phyloP scores from a whole-genome alignment of 2,888 invertebrate species.

The Tribolium freemani region DNA sequence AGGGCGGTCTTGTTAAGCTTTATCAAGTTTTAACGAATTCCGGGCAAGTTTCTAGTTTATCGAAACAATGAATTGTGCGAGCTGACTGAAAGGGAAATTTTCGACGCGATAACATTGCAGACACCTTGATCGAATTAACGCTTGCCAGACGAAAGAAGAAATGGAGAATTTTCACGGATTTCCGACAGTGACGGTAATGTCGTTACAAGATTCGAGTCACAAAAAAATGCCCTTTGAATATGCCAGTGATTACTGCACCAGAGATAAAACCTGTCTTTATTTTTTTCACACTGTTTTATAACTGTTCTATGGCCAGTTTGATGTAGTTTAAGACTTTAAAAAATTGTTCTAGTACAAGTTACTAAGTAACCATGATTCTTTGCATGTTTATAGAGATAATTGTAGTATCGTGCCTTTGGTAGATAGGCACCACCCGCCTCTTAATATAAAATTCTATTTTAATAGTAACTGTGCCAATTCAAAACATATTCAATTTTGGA shows the following conservation, averaged over 20 bases:
- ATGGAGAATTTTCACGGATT: background rate
- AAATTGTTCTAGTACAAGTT: too few relatives aligned
- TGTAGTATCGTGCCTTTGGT: too few relatives aligned
- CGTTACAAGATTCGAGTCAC: background rate
- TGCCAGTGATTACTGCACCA: background rate
- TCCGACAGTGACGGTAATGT: background rate
- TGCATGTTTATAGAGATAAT: too few relatives aligned
- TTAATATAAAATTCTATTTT: too few relatives aligned
- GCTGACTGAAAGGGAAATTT: constrained; percentile 5
- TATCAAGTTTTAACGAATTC: constrained; percentile 31
- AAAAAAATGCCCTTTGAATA: background rate
- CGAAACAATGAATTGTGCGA: constrained; percentile 27
- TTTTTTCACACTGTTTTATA: background rate
- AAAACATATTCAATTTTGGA: too few relatives aligned
- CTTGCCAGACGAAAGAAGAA: background rate
- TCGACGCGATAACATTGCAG: constrained; percentile 14
- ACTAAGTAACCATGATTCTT: too few relatives aligned
- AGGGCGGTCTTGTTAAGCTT: constrained; percentile 20
- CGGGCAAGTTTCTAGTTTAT: constrained; percentile 25
- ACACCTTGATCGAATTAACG: background rate
- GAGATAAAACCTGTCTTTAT: background rate
- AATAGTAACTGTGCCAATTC: too few relatives aligned
- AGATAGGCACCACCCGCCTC: too few relatives aligned
- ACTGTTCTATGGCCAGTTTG: too few relatives aligned
- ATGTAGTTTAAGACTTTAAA: too few relatives aligned